Evolutionary conservation across 2,797 vertebrate genomes (phyloP), one percentile per base, ranked within the genome.

Genomic region (Etheostoma nigrum): DNA sequence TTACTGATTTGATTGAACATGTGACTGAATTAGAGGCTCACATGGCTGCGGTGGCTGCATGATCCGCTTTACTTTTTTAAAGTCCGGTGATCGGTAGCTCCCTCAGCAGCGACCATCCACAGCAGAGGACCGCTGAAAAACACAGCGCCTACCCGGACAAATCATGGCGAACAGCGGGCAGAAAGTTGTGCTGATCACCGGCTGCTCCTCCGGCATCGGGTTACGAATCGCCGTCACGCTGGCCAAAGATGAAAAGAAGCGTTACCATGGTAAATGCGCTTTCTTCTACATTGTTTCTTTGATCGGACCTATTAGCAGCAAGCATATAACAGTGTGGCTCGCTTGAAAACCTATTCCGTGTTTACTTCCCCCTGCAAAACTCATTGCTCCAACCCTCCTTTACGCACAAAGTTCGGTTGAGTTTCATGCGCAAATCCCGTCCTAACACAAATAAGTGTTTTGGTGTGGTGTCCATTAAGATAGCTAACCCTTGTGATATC

Each of bases 191-290:
- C 94, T 99, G 64, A 94, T 99, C 94, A 98, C 97, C 19, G 97
- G 97, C 90, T 99, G 97, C 87, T 99, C 97, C 68, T 98, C 97
- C 0, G 97, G 97, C 81, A 97, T 99, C 74, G 97, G 97, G 79
- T 93, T 99, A 75, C 94, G 95, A 76, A 95, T 98, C 52, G 97
- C 97, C 3, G 95, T 96, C 75, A 95, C 94, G 76, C 93, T 99
- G 93, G 97, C 97, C 51, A 95, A 79, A 72, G 97, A 99, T 91
- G 96, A 96, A 67, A 92, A 91, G 88, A 94, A 94, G 86, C 96
- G 96, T 72, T 99, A 96, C 93, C 95, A 96, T 84, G 97, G 97
- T 99, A 95, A 97, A 94, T 89, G 65, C 74, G 77, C 88, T 83
- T 90, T 90, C 82, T 90, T 92, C 78, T 81, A 72, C 74, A 81